Percentiles rank a stretch among this genome's conserved stretches.
These are phyloP conservation scores for Cynocephalus volans DNA, from an alignment of 2,113 vertebrate genomes.

Conservation along the genomic window DNA sequence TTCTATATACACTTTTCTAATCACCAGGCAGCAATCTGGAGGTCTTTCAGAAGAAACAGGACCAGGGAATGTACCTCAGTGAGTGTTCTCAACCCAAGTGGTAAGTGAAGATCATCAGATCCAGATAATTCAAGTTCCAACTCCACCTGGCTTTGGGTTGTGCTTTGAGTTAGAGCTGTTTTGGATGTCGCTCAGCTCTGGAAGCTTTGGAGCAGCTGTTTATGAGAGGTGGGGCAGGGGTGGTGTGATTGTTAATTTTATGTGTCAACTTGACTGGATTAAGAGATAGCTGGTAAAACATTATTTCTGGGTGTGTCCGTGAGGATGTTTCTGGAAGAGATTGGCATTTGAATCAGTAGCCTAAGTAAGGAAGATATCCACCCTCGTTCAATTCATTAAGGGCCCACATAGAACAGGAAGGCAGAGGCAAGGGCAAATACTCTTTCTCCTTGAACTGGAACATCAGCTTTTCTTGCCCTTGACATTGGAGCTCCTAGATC, in stretches of 20 bases:
- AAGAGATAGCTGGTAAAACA: not conserved
- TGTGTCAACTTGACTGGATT: not conserved
- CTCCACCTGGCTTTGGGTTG: not conserved
- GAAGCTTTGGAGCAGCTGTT: not conserved
- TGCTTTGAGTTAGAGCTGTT: not conserved
- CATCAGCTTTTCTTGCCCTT: not conserved
- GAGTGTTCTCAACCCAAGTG: not conserved
- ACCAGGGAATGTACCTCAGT: not conserved
- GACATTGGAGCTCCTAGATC: not conserved
- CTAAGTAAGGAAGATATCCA: not conserved
- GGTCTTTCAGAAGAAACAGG: not conserved
- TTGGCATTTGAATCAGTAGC: not conserved
- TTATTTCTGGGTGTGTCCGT: not conserved
- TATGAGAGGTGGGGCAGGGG: not conserved
- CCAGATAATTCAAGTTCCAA: not conserved
- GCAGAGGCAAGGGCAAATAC: not conserved
- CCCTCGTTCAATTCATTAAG: too few relatives aligned
- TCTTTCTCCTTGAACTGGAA: not conserved
- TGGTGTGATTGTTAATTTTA: not conserved
- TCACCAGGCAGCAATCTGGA: not conserved
- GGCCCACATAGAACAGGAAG: not conserved
- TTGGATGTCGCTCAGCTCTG: not conserved
- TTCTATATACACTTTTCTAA: not conserved
- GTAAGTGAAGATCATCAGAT: too few relatives aligned
- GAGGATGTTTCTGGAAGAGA: not conserved